phyloP scores from a whole-genome alignment of 2,113 vertebrate species.

The Oreocharis arfaki region DNA sequence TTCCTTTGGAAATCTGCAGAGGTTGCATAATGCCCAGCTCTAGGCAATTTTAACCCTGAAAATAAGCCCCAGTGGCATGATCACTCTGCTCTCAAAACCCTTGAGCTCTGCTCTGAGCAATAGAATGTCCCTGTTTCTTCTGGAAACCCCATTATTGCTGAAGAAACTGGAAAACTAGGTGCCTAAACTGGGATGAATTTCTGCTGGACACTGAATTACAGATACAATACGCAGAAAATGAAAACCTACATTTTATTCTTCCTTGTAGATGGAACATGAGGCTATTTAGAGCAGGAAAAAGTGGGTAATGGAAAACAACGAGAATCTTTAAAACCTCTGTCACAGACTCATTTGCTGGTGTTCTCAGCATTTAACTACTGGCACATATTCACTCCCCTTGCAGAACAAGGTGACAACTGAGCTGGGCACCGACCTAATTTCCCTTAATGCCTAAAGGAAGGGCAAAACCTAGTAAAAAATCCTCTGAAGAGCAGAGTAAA shows the following conservation, averaged over 20 bases:
- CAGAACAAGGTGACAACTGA: not conserved
- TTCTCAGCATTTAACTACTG: not conserved
- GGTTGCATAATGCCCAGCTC: not conserved
- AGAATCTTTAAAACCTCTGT: not conserved
- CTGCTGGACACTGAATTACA: not conserved
- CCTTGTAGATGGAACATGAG: fast-evolving
- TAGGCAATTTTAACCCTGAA: not conserved
- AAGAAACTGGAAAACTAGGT: not conserved
- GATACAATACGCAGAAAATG: not conserved
- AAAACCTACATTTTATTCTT: not conserved
- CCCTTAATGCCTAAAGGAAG: not conserved
- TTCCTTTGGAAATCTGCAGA: not conserved
- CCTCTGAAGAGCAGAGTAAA: not conserved
- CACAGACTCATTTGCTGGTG: not conserved
- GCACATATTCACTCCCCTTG: not conserved
- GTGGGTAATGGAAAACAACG: not conserved
- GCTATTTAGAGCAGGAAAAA: not conserved
- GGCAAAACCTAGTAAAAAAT: not conserved
- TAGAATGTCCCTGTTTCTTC: not conserved
- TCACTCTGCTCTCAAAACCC: not conserved
- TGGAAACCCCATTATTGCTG: not conserved
- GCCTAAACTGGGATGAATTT: not conserved
- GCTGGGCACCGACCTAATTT: not conserved
- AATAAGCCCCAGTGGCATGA: not conserved
- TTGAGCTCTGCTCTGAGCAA: not conserved